Evolutionary conservation across 2,797 vertebrate species (phyloP).

Genomic region (Acanthurus leucopareius): DNA sequence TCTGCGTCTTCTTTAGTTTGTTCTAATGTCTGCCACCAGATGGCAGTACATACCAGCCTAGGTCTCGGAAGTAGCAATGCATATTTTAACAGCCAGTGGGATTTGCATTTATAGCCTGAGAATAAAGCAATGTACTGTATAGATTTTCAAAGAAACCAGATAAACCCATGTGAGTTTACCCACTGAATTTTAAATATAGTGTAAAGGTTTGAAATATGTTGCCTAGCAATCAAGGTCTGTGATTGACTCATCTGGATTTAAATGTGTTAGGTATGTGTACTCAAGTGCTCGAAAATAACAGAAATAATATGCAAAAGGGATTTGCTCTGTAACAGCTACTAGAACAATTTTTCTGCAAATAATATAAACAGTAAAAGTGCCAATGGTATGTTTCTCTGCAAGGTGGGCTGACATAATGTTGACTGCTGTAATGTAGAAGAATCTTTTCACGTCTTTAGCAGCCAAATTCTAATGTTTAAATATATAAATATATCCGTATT

Average conservation of each 20-base stretch:
- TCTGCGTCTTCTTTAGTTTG: not conserved
- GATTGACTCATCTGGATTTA: not conserved
- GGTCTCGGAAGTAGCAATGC: not conserved
- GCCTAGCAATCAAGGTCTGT: not conserved
- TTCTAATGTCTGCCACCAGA: slow-evolving; percentile 48
- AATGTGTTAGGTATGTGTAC: not conserved
- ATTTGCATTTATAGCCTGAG: not conserved
- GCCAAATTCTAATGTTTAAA: not conserved
- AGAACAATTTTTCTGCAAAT: not conserved
- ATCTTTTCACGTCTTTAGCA: not conserved
- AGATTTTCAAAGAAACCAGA: not conserved
- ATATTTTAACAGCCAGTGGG: not conserved
- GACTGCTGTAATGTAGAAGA: not conserved
- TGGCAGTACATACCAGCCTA: slow-evolving; percentile 53
- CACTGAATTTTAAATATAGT: not conserved
- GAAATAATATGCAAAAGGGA: not conserved
- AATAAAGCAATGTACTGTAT: not conserved
- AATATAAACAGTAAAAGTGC: not conserved
- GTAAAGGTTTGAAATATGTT: not conserved
- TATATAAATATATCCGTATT: no score
- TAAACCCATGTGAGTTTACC: not conserved
- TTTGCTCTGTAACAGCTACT: not conserved
- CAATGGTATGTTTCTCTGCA: not conserved
- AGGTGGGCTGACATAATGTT: not conserved
- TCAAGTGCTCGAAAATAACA: not conserved